Evolutionary conservation across 64 coral and sea anemone genomes (phyloP).

Genomic region (Trachythela sp.): DNA sequence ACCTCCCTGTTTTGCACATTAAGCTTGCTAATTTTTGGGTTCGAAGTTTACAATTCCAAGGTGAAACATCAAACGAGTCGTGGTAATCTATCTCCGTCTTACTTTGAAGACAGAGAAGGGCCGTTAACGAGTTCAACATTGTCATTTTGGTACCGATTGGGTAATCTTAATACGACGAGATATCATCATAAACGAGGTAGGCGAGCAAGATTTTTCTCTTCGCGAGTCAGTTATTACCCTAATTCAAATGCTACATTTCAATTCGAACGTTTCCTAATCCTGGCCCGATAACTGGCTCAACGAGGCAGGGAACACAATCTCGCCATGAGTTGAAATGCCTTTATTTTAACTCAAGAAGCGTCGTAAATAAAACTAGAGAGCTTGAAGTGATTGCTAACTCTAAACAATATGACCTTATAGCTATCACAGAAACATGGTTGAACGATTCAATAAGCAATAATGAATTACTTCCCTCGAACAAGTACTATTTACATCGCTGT

Average conservation of each 20-base stretch:
- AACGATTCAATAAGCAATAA: not conserved
- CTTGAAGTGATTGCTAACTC: not conserved
- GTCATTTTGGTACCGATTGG: too few species aligned
- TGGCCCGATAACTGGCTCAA: not conserved
- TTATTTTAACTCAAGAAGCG: not conserved
- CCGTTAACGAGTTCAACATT: too few species aligned
- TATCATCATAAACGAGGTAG: too few species aligned
- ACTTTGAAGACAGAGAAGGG: too few species aligned
- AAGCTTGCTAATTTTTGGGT: too few species aligned
- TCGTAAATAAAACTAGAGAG: not conserved
- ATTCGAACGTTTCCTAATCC: not conserved
- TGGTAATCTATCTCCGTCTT: too few species aligned
- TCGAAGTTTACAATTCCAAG: too few species aligned
- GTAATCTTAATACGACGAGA: too few species aligned
- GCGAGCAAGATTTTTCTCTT: too few species aligned
- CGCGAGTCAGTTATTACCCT: not conserved
- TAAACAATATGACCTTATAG: not conserved
- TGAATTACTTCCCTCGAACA: not conserved
- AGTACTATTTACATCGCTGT: not conserved
- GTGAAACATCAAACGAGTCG: too few species aligned
- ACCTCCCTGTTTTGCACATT: too few species aligned
- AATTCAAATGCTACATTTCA: not conserved
- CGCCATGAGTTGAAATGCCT: conserved; percentile 11
- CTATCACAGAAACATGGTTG: conserved; percentile 15
- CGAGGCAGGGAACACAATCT: not conserved